Evolutionary conservation across 2,888 invertebrate species (phyloP).

Genomic region (Brenthis daphne): DNA sequence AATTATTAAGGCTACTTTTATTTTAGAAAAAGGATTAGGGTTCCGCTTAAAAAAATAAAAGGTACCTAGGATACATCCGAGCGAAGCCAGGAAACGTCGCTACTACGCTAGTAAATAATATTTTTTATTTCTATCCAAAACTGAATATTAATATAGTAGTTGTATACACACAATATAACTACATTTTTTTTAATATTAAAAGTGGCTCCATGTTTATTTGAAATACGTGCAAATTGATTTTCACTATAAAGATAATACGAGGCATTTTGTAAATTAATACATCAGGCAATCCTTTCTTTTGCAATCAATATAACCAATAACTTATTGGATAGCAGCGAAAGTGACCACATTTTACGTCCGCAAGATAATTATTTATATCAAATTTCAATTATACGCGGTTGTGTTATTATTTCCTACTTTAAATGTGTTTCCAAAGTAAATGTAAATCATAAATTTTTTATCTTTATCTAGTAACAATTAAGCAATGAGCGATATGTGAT

Average conservation of each 20-base stretch:
- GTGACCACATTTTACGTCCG: constrained; percentile 19
- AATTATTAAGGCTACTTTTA: too few relatives aligned
- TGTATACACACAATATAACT: too few relatives aligned
- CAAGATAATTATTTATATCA: constrained; percentile 29
- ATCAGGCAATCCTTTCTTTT: constrained; percentile 11
- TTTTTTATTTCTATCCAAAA: too few relatives aligned
- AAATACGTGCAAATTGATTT: neutral
- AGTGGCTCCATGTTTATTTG: neutral
- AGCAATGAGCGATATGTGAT: neutral
- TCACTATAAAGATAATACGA: neutral
- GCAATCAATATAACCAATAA: constrained; percentile 20
- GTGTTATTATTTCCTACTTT: constrained; percentile 21
- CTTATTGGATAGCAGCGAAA: constrained; percentile 26
- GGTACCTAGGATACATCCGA: too few relatives aligned
- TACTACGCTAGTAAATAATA: too few relatives aligned
- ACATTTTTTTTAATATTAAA: too few relatives aligned
- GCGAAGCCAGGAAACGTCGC: too few relatives aligned
- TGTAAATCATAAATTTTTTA: neutral
- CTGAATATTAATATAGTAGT: too few relatives aligned
- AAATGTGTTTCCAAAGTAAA: neutral
- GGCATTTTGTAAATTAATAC: constrained; percentile 11
- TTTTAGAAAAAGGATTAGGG: too few relatives aligned
- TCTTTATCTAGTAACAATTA: neutral
- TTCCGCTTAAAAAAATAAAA: too few relatives aligned
- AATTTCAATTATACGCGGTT: constrained; percentile 28